phyloP scores from a whole-genome alignment of 2,888 invertebrate species.

The Tipula helvola region DNA sequence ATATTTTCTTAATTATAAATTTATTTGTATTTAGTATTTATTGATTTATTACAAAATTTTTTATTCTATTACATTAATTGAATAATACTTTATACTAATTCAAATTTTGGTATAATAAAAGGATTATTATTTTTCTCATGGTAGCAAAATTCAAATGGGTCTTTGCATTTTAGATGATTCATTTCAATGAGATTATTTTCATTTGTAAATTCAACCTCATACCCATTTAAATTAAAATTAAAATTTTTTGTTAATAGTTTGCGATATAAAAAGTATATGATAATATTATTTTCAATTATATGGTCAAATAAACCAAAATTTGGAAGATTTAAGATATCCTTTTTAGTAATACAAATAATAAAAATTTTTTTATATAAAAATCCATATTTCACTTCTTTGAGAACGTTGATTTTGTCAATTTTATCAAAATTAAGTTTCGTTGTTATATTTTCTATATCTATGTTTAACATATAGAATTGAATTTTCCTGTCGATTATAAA shows the following conservation, averaged over 20 bases:
- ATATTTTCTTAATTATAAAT: too few species aligned
- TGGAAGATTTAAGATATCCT: background rate
- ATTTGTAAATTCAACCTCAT: background rate
- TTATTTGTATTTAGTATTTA: too few species aligned
- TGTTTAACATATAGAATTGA: background rate
- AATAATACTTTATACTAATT: background rate
- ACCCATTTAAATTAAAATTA: background rate
- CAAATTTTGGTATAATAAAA: background rate
- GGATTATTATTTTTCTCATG: too few species aligned
- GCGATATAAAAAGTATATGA: background rate
- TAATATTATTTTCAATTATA: background rate
- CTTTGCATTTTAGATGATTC: background rate
- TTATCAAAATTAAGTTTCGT: background rate
- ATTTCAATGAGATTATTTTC: background rate
- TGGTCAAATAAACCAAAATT: background rate
- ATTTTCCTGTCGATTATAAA: background rate
- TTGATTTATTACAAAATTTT: too few species aligned
- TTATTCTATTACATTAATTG: too few species aligned
- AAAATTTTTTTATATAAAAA: background rate
- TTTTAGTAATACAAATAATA: background rate
- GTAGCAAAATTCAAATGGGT: background rate
- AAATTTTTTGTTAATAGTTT: background rate
- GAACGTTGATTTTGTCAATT: background rate
- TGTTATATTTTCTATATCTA: background rate
- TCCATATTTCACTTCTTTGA: background rate